Evolutionary conservation across 2,888 invertebrate species (phyloP).

Genomic region (Furcula furcula): DNA sequence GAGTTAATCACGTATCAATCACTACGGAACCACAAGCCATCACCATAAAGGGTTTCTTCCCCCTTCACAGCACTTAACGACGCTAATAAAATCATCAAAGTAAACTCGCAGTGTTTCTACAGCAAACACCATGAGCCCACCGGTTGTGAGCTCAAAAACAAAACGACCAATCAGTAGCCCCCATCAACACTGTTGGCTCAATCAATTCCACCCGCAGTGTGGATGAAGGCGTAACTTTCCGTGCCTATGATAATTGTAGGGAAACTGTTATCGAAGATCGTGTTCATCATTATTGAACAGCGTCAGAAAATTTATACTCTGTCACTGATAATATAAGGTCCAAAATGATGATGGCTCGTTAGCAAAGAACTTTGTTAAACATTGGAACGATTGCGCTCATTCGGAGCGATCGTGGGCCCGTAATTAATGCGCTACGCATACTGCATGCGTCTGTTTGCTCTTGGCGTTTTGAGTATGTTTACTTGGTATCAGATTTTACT

Average conservation of each 20-base stretch:
- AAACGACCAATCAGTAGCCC: slow-evolving; percentile 8
- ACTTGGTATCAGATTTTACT: slow-evolving; percentile 12
- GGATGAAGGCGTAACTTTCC: slow-evolving; percentile 4
- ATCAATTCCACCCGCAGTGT: slow-evolving; percentile 3
- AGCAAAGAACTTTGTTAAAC: not conserved
- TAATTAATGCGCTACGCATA: slow-evolving; percentile 25
- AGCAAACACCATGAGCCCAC: slow-evolving; percentile 8
- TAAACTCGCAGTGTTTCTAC: slow-evolving; percentile 6
- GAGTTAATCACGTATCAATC: not conserved
- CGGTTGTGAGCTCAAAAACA: slow-evolving; percentile 2
- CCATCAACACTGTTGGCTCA: slow-evolving; percentile 13
- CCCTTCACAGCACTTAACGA: slow-evolving; percentile 6
- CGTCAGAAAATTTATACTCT: not conserved
- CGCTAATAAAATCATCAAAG: slow-evolving; percentile 13
- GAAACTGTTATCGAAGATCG: not conserved
- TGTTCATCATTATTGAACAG: not conserved
- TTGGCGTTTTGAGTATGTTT: slow-evolving; percentile 23
- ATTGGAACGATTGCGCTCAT: not conserved
- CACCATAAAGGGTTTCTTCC: not conserved
- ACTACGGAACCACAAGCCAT: not conserved
- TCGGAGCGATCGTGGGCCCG: slow-evolving; percentile 12
- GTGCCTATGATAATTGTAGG: not conserved
- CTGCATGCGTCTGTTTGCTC: slow-evolving; percentile 23
- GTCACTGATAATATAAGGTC: too few species aligned
- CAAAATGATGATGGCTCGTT: too few species aligned